These are phyloP conservation scores for Standfussiana lucernea DNA, from an alignment of 2,888 invertebrate species.

Conservation along the genomic window DNA sequence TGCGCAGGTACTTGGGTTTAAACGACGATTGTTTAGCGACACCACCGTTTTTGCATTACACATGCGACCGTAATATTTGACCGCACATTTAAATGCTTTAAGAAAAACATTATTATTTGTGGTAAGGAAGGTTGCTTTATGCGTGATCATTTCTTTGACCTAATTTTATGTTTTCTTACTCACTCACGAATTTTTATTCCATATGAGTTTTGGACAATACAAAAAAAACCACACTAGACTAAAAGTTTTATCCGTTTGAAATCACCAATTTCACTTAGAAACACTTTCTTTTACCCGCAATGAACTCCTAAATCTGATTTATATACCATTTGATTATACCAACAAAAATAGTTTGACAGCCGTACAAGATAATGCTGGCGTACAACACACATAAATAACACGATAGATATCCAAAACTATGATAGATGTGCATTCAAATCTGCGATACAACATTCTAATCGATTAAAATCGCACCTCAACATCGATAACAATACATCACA, in stretches of 20 bases:
- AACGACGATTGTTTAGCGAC: slow-evolving; percentile 56
- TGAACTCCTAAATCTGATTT: neutral
- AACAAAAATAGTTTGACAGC: slow-evolving; percentile 21
- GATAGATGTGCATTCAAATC: slow-evolving; percentile 48
- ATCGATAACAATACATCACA: slow-evolving; percentile 64
- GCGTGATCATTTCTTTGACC: neutral
- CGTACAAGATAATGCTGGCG: slow-evolving; percentile 21
- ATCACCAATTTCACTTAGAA: neutral
- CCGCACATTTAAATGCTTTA: slow-evolving; percentile 22
- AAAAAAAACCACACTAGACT: too few species aligned
- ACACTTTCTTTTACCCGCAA: neutral
- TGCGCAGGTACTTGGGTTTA: slow-evolving; percentile 69
- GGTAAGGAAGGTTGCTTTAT: neutral
- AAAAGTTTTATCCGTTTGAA: neutral
- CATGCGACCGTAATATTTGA: slow-evolving; percentile 28
- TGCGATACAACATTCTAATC: slow-evolving; percentile 45
- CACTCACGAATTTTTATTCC: neutral
- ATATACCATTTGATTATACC: neutral
- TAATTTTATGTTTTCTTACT: neutral
- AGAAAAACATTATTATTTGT: slow-evolving; percentile 16
- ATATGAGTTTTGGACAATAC: too few species aligned
- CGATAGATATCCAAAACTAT: slow-evolving; percentile 38
- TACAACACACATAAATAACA: slow-evolving; percentile 26
- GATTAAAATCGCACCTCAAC: slow-evolving; percentile 58
- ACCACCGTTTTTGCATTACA: slow-evolving; percentile 45